Evolutionary conservation across 2,797 vertebrate genomes (phyloP).

Genomic region (Hippopotamyrus pictus): DNA sequence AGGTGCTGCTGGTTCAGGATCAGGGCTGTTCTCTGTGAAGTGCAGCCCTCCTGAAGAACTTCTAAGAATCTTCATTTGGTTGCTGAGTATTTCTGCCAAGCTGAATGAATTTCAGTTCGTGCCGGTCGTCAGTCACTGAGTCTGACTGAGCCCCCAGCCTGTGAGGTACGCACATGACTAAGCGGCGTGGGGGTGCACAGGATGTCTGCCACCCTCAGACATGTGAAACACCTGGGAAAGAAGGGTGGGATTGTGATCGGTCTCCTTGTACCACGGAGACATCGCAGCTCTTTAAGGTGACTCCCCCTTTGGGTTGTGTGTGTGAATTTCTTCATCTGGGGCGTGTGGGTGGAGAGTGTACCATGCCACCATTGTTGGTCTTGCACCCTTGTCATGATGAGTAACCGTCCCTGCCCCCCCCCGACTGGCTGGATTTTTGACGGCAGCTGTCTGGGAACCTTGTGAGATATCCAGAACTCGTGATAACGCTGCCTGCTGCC

Average conservation of each 20-base stretch:
- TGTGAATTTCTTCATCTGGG: not conserved
- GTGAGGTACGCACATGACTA: not conserved
- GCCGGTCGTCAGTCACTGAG: not conserved
- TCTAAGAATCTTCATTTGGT: not conserved
- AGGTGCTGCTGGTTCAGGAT: not conserved
- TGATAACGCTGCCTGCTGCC: not conserved
- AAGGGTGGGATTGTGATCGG: not conserved
- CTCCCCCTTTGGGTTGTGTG: not conserved
- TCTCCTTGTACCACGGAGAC: no score
- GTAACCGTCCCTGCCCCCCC: not conserved
- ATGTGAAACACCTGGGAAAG: not conserved
- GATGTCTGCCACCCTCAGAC: not conserved
- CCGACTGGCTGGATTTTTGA: not conserved
- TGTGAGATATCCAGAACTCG: not conserved
- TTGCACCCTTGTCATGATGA: not conserved
- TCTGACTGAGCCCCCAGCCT: not conserved
- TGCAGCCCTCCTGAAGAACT: not conserved
- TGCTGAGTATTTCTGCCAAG: not conserved
- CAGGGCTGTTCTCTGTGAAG: not conserved
- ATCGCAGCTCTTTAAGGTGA: not conserved
- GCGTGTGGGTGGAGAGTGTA: not conserved
- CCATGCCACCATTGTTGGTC: not conserved
- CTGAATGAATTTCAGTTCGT: not conserved
- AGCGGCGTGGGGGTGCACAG: not conserved
- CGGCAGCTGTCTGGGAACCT: not conserved